Conservation (phyloP, 1,140 invertebrate genomes). For the Dreissena polymorpha region DNA sequence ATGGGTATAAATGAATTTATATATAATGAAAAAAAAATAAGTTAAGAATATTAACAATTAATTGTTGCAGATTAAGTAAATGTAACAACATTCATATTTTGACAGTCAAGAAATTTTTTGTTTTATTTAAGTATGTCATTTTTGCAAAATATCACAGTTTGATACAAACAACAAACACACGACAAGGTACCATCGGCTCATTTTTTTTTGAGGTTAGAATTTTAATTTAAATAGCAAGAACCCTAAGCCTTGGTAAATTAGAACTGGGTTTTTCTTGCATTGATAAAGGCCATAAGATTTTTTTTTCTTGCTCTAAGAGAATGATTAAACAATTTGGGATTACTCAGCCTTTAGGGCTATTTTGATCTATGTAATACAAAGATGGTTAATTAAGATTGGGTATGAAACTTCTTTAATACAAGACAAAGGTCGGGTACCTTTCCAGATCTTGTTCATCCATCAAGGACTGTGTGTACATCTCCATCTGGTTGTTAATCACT, state of each 20-base stretch:
- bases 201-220: background rate
- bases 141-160: no score
- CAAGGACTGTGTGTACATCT: slow-evolving; percentile 34
- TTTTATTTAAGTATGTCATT: no score
- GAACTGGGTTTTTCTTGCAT: background rate
- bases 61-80: no score
- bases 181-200: no score
- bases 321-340: background rate
- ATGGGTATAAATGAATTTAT: no score
- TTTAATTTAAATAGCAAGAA: background rate
- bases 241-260: background rate
- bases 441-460: slow-evolving; percentile 4
- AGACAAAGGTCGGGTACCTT: background rate
- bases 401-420: background rate
- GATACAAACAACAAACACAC: no score
- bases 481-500: slow-evolving; percentile 75
- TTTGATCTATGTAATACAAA: background rate
- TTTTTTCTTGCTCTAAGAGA: background rate
- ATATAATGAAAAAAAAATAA: no score
- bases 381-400: background rate
- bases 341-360: background rate
- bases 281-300: background rate
- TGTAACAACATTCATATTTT: no score
- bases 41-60: no score
- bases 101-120: no score